phyloP scores from a whole-genome alignment of 92 coral and sea anemone genomes.

The Galaxea fascicularis region DNA sequence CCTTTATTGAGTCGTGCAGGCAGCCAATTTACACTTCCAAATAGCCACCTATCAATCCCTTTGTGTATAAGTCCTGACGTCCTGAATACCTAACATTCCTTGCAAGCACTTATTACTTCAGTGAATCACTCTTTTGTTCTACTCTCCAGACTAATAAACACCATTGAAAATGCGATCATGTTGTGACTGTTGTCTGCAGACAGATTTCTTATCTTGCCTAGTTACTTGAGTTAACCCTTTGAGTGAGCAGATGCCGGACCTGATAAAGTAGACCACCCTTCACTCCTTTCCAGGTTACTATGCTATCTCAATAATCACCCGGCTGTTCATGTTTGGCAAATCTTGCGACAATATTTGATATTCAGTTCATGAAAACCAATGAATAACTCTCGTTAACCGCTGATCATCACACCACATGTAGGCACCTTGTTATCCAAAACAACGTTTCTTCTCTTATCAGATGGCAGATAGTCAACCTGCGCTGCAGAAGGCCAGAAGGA shows the following conservation, averaged over 20 bases:
- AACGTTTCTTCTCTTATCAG: background rate
- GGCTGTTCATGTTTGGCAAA: background rate
- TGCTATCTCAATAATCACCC: background rate
- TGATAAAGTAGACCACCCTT: constrained; percentile 43
- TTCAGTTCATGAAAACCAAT: background rate
- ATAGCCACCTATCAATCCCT: background rate
- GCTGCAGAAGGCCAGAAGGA: background rate
- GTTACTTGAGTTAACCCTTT: constrained; percentile 5
- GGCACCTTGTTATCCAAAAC: constrained; percentile 21
- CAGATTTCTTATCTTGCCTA: constrained; percentile 16
- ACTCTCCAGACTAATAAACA: constrained; percentile 7
- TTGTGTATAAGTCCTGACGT: background rate
- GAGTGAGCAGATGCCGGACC: constrained; percentile 44
- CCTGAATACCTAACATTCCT: background rate
- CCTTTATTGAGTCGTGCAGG: background rate
- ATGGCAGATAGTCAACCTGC: background rate
- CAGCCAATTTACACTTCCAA: background rate
- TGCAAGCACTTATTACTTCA: background rate
- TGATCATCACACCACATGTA: background rate
- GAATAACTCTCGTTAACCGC: background rate
- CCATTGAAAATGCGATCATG: constrained; percentile 23
- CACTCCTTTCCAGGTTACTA: background rate
- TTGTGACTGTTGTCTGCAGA: constrained; percentile 37
- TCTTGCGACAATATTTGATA: background rate
- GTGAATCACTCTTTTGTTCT: constrained; percentile 38